phyloP scores from a whole-genome alignment of 2,113 vertebrate species.

The Pipa parva region DNA sequence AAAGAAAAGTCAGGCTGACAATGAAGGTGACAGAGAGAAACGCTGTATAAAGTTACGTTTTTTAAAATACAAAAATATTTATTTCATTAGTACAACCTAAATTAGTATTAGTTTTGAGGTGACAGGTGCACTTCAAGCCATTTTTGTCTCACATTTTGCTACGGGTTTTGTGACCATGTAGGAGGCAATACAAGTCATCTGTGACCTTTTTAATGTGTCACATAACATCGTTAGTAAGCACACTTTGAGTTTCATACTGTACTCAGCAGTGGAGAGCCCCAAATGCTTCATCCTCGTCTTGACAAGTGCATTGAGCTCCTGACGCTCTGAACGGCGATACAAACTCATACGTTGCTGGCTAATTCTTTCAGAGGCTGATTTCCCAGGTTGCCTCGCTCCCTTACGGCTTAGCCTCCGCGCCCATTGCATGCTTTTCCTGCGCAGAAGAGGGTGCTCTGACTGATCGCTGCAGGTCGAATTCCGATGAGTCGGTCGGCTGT shows the following conservation, averaged over 20 bases:
- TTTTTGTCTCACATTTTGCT: constrained; percentile 32
- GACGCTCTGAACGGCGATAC: constrained; percentile 71
- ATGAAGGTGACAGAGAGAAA: no score
- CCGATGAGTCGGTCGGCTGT: constrained; percentile 62
- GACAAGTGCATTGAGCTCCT: constrained; percentile 72
- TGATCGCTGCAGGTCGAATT: constrained; percentile 72
- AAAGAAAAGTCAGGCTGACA: no score
- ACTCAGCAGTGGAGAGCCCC: constrained; percentile 69
- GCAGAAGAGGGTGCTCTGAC: constrained; percentile 69
- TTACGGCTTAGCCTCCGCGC: constrained; percentile 71
- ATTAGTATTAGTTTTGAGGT: no score
- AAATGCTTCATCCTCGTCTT: constrained; percentile 72
- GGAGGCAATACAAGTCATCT: no score
- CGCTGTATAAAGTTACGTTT: no score
- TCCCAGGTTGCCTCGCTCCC: constrained; percentile 59
- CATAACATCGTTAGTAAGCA: background rate
- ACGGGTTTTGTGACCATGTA: no score
- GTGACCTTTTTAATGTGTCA: background rate
- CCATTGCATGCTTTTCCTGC: constrained; percentile 79
- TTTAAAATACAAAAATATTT: no score
- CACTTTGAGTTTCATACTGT: constrained; percentile 52
- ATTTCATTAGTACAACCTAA: no score
- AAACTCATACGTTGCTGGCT: constrained; percentile 72
- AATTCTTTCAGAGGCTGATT: constrained; percentile 67
- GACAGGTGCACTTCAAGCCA: no score